Evolutionary conservation across 2,888 invertebrate species (phyloP).

Genomic region (Biston betularia): DNA sequence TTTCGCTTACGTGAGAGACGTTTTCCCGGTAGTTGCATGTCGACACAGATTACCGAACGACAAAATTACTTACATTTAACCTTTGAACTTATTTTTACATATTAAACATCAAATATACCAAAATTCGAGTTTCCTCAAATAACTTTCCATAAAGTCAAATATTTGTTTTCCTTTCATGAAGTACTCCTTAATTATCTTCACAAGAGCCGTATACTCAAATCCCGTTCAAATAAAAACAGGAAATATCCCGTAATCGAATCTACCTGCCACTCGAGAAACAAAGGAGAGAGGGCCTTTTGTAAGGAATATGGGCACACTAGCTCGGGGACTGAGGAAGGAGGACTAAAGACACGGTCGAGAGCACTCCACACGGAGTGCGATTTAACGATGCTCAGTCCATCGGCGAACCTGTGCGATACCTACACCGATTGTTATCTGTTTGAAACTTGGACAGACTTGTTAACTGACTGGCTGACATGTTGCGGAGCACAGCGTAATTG

Average conservation of each 20-base stretch:
- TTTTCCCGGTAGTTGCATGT: too few species aligned
- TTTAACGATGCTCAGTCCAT: constrained; percentile 63
- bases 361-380: constrained; percentile 57
- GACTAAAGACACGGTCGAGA: constrained; percentile 58
- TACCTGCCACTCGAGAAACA: constrained; percentile 32
- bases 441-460: constrained; percentile 5
- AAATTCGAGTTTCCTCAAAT: not conserved
- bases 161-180: constrained; percentile 8
- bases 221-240: constrained; percentile 22
- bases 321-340: constrained; percentile 40
- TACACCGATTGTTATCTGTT: constrained; percentile 12
- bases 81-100: not conserved
- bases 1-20: too few species aligned
- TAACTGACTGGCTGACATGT: not conserved
- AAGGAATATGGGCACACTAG: constrained; percentile 12
- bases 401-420: constrained; percentile 29
- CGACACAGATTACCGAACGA: too few species aligned
- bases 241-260: constrained; percentile 20
- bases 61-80: not conserved
- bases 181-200: not conserved
- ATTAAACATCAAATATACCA: not conserved
- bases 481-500: too few species aligned
- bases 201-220: constrained; percentile 13
- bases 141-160: not conserved
- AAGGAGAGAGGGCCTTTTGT: constrained; percentile 35